Conservation (phyloP, 2,888 invertebrate species). For the Julus scandinavius region DNA sequence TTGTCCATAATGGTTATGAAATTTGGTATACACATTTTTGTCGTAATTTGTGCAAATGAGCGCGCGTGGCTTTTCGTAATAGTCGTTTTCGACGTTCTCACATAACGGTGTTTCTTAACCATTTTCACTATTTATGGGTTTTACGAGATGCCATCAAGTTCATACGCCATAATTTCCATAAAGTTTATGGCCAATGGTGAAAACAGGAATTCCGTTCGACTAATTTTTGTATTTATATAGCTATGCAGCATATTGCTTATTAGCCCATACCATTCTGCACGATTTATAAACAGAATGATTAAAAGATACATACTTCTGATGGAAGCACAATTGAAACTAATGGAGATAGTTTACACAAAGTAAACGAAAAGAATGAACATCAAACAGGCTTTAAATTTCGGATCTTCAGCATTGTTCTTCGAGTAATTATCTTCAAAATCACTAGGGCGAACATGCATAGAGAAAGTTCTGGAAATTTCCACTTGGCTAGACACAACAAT, state of each 20-base stretch:
- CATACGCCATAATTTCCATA: background rate
- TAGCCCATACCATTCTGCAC: background rate
- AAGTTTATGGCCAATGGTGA: background rate
- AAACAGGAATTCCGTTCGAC: background rate
- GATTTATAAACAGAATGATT: background rate
- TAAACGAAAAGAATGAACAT: background rate
- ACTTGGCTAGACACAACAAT: background rate
- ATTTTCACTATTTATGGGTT: constrained; percentile 28
- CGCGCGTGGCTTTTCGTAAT: background rate
- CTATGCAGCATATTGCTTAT: background rate
- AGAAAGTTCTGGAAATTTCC: background rate
- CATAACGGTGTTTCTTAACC: constrained; percentile 1
- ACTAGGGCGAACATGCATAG: background rate
- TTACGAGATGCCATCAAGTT: background rate
- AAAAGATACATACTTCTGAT: background rate
- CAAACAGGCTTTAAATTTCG: background rate
- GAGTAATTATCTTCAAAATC: constrained; percentile 12
- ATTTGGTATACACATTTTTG: background rate
- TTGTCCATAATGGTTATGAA: background rate
- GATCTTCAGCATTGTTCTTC: background rate
- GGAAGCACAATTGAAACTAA: background rate
- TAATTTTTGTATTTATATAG: background rate
- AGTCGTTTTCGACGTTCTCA: background rate
- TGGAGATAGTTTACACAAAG: background rate
- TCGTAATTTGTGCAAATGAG: constrained; percentile 9